Evolutionary conservation across 37 sponge, comb jelly and placozoan species (phyloP).

Genomic region (Dysidea cf. avara): DNA sequence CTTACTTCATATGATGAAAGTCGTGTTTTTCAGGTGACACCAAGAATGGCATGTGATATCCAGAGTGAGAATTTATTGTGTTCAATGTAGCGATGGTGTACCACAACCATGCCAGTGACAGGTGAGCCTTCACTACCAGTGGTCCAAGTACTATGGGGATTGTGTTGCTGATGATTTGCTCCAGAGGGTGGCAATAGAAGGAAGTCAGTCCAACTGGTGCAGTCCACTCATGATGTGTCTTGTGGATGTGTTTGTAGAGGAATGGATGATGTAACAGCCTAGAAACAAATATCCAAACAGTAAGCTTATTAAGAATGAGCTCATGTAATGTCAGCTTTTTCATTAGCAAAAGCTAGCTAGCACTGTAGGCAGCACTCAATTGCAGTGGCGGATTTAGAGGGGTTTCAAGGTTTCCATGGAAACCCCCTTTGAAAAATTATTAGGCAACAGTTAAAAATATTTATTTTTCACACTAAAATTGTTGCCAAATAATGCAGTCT

Average conservation of each 20-base stretch:
- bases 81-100: slow-evolving; percentile 48
- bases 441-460: no score
- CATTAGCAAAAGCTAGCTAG: neutral
- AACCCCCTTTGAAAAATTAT: no score
- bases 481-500: no score
- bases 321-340: neutral
- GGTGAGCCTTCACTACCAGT: no score
- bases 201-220: slow-evolving; percentile 71
- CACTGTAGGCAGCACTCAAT: no score
- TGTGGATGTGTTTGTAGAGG: slow-evolving; percentile 85
- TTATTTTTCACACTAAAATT: no score
- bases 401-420: no score
- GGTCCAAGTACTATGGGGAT: slow-evolving; percentile 35
- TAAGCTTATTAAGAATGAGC: neutral
- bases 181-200: slow-evolving; percentile 81
- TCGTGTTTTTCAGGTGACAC: slow-evolving; percentile 87
- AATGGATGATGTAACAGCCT: slow-evolving; percentile 80
- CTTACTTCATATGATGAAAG: slow-evolving; percentile 85
- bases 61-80: slow-evolving; percentile 75
- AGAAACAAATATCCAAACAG: no score
- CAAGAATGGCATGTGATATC: slow-evolving; percentile 92
- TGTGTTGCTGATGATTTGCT: slow-evolving; percentile 66
- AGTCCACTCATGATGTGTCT: slow-evolving; percentile 90
- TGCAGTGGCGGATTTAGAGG: no score
- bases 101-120: no score